These are phyloP conservation scores for Cirrhinus mrigala DNA, from an alignment of 2,797 vertebrate species.

Conservation along the genomic window DNA sequence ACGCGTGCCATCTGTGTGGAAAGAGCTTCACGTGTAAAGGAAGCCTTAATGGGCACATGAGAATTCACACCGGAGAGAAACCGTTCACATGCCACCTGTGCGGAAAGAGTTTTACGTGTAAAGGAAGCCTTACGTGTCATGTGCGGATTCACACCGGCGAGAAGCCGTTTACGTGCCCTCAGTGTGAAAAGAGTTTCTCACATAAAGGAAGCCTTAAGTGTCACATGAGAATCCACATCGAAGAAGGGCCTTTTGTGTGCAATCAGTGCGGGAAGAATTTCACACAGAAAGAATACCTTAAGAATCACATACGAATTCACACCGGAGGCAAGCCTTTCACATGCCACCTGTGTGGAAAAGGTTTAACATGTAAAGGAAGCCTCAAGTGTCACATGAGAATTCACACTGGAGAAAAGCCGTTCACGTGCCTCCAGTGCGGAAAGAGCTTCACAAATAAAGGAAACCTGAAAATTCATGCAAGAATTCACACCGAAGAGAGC, in stretches of 20 bases:
- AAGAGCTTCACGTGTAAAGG: background rate
- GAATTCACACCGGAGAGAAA: conserved; percentile 15
- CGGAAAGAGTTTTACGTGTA: conserved; percentile 12
- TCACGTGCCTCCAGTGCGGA: conserved; percentile 1
- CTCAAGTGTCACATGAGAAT: conserved; percentile 19
- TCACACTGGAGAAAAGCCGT: conserved; percentile 19
- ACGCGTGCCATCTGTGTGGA: background rate
- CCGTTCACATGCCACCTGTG: background rate
- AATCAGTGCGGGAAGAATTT: conserved; percentile 12
- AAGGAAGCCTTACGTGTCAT: conserved; percentile 7
- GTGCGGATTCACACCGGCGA: conserved; percentile 4
- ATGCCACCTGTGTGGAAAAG: conserved; percentile 17
- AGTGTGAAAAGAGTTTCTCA: conserved; percentile 9
- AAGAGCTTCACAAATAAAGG: conserved; percentile 27
- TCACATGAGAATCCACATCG: conserved; percentile 23
- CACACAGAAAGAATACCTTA: conserved; percentile 23
- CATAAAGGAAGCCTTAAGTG: conserved; percentile 25
- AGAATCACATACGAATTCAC: background rate
- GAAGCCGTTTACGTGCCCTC: conserved; percentile 13
- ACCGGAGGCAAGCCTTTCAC: background rate
- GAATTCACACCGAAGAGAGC: background rate
- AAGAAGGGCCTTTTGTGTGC: conserved; percentile 14
- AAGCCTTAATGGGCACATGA: background rate
- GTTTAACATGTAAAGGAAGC: conserved; percentile 23
- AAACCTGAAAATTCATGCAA: conserved; percentile 25